Evolutionary conservation across 2,113 vertebrate species (phyloP), one percentile per base, ranked within the genome.

Genomic region (Clupea harengus): DNA sequence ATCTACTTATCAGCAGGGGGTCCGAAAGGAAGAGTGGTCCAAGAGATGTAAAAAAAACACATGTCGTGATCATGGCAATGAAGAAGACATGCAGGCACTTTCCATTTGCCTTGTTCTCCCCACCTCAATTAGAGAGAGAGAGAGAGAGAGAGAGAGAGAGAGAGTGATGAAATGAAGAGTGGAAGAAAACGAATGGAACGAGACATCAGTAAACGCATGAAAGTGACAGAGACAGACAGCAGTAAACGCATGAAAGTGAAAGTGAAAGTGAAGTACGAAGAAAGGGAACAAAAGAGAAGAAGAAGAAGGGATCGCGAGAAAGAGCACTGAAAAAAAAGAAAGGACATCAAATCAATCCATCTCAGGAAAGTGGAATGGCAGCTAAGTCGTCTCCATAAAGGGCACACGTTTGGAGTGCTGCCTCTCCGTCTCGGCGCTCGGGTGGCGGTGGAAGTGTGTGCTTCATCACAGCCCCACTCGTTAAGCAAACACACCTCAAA

Each of bases 401-500:
- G 8, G 64, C 64, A 8, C n/a, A 9, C 20, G 20, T 6, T 6
- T 1, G 64, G 64, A 67, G 25, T 28, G 64, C n/a, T 67, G 22
- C 64, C 25, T 67, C 64, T 67, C 64, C 64, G 9, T 67, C 64
- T 32, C 25, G 13, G 20, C 20, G 54, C 54, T 6, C 5, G 54
- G 18, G 28, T 11, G 25, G 28, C 32, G 39, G 25, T 10, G 10
- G 72, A 0, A 4, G 28, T 15, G 72, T 3, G 11, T 17, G 28
- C 72, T 78, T 78, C 72, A 78, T 78, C 72, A 78, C 28, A 32
- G 72, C 72, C 72, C 28, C 11, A 15, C 72, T 78, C 72, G 39
- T 78, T 78, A 78, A 32, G 72, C 72, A 39, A 78, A 78, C 72
- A 78, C 72, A 78, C 18, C 80, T 57, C 54, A 45, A 50, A 84